phyloP scores from a whole-genome alignment of 2,888 invertebrate species.

The Limenitis camilla region DNA sequence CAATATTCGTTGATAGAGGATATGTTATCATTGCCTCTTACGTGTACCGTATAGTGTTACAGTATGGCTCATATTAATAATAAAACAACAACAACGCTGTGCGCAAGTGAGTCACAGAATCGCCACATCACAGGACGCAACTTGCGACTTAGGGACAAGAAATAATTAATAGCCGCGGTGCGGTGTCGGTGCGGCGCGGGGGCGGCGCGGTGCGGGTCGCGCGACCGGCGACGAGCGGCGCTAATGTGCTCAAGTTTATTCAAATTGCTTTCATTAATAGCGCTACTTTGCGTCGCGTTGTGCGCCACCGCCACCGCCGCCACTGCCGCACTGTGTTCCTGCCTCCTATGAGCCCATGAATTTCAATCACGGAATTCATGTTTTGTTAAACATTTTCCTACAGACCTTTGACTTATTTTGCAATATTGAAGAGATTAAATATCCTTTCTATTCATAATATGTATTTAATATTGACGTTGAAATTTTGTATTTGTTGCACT shows the following conservation, averaged over 20 bases:
- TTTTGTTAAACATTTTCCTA: slow-evolving; percentile 5
- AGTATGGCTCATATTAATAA: no score
- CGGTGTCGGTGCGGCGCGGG: not conserved
- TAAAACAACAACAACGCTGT: no score
- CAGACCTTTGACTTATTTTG: not conserved
- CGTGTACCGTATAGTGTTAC: no score
- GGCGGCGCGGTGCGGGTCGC: slow-evolving; percentile 4
- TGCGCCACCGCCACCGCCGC: slow-evolving; percentile 14
- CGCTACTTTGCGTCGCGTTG: slow-evolving; percentile 22
- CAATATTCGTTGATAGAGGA: no score
- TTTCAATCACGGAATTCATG: slow-evolving; percentile 14
- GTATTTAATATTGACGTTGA: no score
- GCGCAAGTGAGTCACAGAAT: slow-evolving; percentile 7
- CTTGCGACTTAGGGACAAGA: slow-evolving; percentile 15
- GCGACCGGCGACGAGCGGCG: slow-evolving; percentile 13
- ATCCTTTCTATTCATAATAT: no score
- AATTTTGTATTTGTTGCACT: no score
- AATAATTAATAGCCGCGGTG: slow-evolving; percentile 15
- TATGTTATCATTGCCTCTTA: no score
- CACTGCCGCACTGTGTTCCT: slow-evolving; percentile 15
- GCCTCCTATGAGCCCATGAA: slow-evolving; percentile 16
- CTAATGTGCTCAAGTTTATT: slow-evolving; percentile 40
- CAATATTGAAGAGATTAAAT: not conserved
- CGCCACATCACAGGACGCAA: slow-evolving; percentile 12
- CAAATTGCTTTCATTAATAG: slow-evolving; percentile 46